phyloP scores from a whole-genome alignment of 2,113 vertebrate genomes.

The Spea bombifrons region DNA sequence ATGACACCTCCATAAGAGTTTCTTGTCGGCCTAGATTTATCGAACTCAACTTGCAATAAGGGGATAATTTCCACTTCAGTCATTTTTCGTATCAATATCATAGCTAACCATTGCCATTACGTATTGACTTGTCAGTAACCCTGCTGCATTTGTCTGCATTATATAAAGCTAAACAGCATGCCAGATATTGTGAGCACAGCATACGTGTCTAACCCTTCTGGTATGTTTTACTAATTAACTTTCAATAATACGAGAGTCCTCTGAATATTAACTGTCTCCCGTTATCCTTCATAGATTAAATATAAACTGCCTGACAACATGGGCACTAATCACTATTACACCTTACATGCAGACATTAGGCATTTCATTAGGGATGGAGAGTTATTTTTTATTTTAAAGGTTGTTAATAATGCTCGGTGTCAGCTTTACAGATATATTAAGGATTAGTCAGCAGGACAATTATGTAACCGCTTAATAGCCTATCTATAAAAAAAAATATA shows the following conservation, averaged over 20 bases:
- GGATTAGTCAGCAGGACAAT: slow-evolving; percentile 6
- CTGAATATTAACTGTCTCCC: not conserved
- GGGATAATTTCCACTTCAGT: too few species aligned
- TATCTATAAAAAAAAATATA: slow-evolving; percentile 25
- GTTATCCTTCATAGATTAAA: not conserved
- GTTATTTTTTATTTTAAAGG: not conserved
- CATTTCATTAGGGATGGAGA: not conserved
- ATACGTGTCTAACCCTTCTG: not conserved
- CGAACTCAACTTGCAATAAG: too few species aligned
- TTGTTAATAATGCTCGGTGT: slow-evolving; percentile 19
- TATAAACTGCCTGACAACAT: not conserved
- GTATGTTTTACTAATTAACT: not conserved
- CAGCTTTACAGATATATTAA: slow-evolving; percentile 1
- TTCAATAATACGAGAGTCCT: not conserved
- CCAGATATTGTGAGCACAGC: not conserved
- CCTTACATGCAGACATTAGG: not conserved
- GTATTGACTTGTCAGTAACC: not conserved
- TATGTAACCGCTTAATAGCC: slow-evolving; percentile 34
- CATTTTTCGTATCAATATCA: too few species aligned
- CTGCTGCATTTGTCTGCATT: not conserved
- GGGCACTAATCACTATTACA: not conserved
- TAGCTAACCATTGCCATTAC: too few species aligned
- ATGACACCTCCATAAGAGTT: too few species aligned
- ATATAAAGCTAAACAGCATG: not conserved
- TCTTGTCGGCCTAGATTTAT: too few species aligned